Evolutionary conservation across 2,797 vertebrate genomes (phyloP), one percentile per base, ranked within the genome.

Genomic region (Hoplostethus mediterraneus): DNA sequence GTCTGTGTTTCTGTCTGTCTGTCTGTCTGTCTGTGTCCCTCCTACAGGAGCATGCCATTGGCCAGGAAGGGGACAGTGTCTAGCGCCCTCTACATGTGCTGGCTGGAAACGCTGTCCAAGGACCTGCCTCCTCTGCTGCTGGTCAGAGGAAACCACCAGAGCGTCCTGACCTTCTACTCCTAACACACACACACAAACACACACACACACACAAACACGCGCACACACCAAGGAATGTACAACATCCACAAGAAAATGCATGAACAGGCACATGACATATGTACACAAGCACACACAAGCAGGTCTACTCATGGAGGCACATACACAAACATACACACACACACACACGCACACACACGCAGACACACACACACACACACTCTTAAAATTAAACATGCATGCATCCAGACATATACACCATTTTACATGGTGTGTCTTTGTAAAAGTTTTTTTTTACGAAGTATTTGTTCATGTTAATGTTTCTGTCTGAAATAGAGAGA

Each of bases 81-180:
- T 1, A 98, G 97, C 74, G 96, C 97, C 0, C 93, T 98, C 38
- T 99, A 99, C 85, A 98, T 99, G 98, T 96, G 97, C 45, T 99
- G 98, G 98, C 79, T 98, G 90, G 98, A 99, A 85, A 96, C 94
- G 4, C 91, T 99, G 9, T 96, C 97, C 67, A 96, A 95, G 88
- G 96, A 97, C 66, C 93, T 98, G 25, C 98, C 98, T 1, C 97
- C 97, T 0, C 90, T 97, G 80, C 95, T 98, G 16, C 94, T 99
- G 58, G 97, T 99, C 36, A 94, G 98, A 82, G 98, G 98, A 64
- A 99, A 99, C 90, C 98, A 99, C 80, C 98, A 99, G 95, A 99
- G 98, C 0, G 98, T 99, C 73, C 96, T 99, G 74, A 99, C 98
- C 73, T 99, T 99, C 91, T 98, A 99, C 90, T 99, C 98, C 5